These are phyloP conservation scores for Drosophila silvestris DNA, from an alignment of 2,888 invertebrate genomes.

Conservation along the genomic window DNA sequence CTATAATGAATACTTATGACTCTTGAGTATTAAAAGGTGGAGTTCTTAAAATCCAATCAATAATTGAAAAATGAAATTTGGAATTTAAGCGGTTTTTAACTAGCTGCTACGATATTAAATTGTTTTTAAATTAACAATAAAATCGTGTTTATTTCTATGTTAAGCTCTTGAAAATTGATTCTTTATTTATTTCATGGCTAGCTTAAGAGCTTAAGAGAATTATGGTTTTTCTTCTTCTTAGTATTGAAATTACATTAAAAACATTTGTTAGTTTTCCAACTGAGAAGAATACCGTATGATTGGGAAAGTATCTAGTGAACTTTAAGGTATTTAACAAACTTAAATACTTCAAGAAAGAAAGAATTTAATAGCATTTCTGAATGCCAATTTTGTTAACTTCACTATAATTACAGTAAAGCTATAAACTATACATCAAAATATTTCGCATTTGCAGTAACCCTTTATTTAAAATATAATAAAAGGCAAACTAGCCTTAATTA, in stretches of 20 bases:
- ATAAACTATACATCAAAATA: neutral
- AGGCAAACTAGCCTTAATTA: constrained; percentile 18
- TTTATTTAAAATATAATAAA: constrained; percentile 15
- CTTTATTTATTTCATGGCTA: neutral
- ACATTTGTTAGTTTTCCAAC: neutral
- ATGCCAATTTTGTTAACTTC: neutral
- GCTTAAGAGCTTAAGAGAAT: neutral
- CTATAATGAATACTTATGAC: constrained; percentile 22
- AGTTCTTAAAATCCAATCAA: constrained; percentile 18
- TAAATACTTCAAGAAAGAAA: neutral
- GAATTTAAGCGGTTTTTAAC: constrained; percentile 4
- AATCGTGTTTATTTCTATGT: constrained; percentile 8
- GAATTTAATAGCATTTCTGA: neutral
- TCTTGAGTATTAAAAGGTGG: constrained; percentile 1
- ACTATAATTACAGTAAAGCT: constrained; percentile 1
- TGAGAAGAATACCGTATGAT: neutral
- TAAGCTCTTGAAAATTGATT: constrained; percentile 6
- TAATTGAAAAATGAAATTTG: constrained; percentile 33
- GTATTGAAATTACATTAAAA: neutral
- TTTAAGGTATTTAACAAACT: neutral
- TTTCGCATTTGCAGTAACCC: neutral
- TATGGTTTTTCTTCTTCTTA: neutral
- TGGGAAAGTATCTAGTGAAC: neutral
- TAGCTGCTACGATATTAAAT: constrained; percentile 7
- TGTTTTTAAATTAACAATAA: constrained; percentile 10